phyloP scores from a whole-genome alignment of 2,113 vertebrate species.

The Anarrhichthys ocellatus region DNA sequence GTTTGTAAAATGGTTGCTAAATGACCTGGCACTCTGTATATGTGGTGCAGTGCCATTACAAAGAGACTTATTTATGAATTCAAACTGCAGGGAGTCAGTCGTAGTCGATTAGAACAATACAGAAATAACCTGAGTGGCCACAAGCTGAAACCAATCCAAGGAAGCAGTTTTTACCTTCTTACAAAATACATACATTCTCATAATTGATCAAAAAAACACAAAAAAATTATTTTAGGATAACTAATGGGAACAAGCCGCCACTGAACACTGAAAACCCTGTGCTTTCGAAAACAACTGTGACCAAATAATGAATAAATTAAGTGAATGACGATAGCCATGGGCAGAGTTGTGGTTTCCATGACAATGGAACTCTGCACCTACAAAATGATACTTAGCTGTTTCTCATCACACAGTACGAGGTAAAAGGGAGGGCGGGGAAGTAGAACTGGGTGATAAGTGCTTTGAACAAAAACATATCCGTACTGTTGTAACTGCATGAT shows the following conservation, averaged over 20 bases:
- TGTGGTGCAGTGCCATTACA: conserved; percentile 3
- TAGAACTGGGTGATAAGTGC: conserved; percentile 27
- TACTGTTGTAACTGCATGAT: conserved; percentile 6
- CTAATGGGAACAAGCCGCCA: conserved; percentile 15
- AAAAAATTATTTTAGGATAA: conserved; percentile 20
- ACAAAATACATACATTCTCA: conserved; percentile 4
- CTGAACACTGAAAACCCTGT: conserved; percentile 26
- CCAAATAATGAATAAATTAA: conserved; percentile 66
- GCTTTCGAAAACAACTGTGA: conserved; percentile 48
- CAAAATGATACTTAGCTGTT: conserved; percentile 40
- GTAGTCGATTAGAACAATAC: conserved; percentile 3
- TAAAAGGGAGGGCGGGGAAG: conserved; percentile 5
- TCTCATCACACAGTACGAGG: conserved; percentile 38
- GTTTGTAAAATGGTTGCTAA: conserved; percentile 35
- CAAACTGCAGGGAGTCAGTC: conserved; percentile 7
- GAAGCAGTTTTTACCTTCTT: background rate
- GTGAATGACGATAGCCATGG: conserved; percentile 50
- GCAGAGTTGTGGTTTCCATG: conserved; percentile 74
- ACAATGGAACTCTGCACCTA: conserved; percentile 63
- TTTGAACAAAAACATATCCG: conserved; percentile 46
- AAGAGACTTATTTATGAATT: conserved; percentile 36
- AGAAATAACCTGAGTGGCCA: conserved; percentile 26
- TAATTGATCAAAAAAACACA: conserved; percentile 12
- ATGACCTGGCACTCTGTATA: conserved; percentile 31
- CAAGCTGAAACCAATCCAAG: conserved; percentile 18